These are phyloP conservation scores for Mesaphorura yosii DNA, from an alignment of 1,140 invertebrate species.

Conservation along the genomic window DNA sequence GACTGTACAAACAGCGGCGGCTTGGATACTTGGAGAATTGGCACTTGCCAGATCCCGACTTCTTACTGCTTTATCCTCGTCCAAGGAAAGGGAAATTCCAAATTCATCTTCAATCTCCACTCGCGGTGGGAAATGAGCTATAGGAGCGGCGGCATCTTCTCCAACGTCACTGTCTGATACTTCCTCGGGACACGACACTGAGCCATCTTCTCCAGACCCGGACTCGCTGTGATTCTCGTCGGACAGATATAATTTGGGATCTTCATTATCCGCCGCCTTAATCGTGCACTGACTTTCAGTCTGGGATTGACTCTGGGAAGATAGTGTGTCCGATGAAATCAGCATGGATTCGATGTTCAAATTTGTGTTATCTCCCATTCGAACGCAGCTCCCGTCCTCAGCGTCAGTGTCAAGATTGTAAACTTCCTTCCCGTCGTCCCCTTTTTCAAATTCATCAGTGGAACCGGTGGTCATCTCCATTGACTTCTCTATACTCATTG, in stretches of 20 bases:
- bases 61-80: constrained; percentile 37
- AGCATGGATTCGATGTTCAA: neutral
- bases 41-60: neutral
- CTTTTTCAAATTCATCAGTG: constrained; percentile 9
- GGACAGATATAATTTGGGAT: neutral
- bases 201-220: constrained; percentile 3
- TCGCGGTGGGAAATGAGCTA: constrained; percentile 38
- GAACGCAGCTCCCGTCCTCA: neutral
- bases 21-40: neutral
- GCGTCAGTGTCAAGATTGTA: neutral
- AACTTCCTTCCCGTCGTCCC: constrained; percentile 17
- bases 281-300: constrained; percentile 25
- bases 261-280: constrained; percentile 4
- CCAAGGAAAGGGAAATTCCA: constrained; percentile 41
- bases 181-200: constrained; percentile 3
- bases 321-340: constrained; percentile 4
- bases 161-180: constrained; percentile 3
- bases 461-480: neutral
- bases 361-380: neutral
- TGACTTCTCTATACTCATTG: constrained; percentile 3
- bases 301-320: constrained; percentile 21
- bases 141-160: constrained; percentile 4
- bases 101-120: constrained; percentile 54
- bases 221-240: constrained; percentile 4
- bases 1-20: constrained; percentile 8